Evolutionary conservation across 2,797 vertebrate species (phyloP).

Genomic region (Pseudochirops corinnae): DNA sequence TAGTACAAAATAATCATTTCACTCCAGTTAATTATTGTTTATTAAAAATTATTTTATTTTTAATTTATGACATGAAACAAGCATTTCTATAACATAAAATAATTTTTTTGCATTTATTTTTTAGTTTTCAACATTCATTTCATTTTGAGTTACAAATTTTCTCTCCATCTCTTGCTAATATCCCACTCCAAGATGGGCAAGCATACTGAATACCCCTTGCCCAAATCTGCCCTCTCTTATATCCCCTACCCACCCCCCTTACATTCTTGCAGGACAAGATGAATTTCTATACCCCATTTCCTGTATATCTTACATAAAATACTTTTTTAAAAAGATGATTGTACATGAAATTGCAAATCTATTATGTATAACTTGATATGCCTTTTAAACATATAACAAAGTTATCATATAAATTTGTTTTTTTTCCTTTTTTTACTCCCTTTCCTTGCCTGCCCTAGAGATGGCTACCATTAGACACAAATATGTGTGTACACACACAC

Average conservation of each 20-base stretch:
- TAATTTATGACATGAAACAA: constrained; percentile 32
- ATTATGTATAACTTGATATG: neutral
- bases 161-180: too few relatives aligned
- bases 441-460: neutral
- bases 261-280: too few relatives aligned
- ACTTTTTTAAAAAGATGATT: neutral
- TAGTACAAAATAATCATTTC: neutral
- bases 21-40: neutral
- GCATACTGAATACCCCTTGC: too few relatives aligned
- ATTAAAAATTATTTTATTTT: constrained; percentile 42
- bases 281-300: neutral
- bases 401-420: neutral
- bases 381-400: neutral
- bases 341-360: neutral
- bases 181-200: too few relatives aligned
- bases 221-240: too few relatives aligned
- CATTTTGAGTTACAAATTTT: too few relatives aligned
- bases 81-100: neutral
- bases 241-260: too few relatives aligned
- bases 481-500: neutral
- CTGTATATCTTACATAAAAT: too few relatives aligned
- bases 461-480: neutral
- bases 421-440: neutral
- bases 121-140: too few relatives aligned
- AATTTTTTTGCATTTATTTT: too few relatives aligned